phyloP scores from a whole-genome alignment of 2,113 vertebrate genomes.

The Corydoras maculifer region DNA sequence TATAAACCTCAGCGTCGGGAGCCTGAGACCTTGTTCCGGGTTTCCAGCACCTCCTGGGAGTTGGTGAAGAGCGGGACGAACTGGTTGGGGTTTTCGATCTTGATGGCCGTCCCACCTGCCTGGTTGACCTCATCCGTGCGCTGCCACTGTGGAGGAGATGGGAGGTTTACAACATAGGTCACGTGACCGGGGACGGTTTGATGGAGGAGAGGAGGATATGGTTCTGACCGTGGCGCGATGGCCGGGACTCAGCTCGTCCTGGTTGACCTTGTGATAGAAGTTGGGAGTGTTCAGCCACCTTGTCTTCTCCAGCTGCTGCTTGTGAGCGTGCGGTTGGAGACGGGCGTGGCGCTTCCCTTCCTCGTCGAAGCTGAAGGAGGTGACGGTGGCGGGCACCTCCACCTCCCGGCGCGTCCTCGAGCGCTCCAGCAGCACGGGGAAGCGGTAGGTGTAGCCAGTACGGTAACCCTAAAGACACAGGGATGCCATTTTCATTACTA shows the following conservation, averaged over 20 bases:
- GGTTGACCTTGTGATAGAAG: conserved; percentile 84
- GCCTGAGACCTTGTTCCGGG: conserved; percentile 83
- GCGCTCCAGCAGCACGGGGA: conserved; percentile 87
- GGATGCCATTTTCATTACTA: too few species aligned
- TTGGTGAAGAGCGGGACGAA: conserved; percentile 97
- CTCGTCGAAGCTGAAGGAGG: conserved; percentile 83
- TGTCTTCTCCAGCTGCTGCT: conserved; percentile 93
- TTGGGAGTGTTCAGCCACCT: conserved; percentile 98
- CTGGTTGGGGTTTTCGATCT: conserved; percentile 93
- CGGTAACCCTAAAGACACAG: conserved; percentile 77
- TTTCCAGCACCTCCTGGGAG: conserved; percentile 92
- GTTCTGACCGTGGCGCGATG: conserved; percentile 78
- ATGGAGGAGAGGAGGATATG: too few species aligned
- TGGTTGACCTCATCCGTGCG: conserved; percentile 82
- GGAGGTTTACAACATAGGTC: background rate
- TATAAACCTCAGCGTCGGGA: too few species aligned
- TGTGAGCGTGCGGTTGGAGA: conserved; percentile 79
- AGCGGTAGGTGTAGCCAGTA: conserved; percentile 89
- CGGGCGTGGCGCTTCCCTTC: conserved; percentile 56
- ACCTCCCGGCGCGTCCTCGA: conserved; percentile 85
- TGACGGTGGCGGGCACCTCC: conserved; percentile 86
- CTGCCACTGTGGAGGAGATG: conserved; percentile 76
- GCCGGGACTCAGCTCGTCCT: conserved; percentile 72
- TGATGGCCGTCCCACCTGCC: conserved; percentile 82
- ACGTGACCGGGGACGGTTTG: too few species aligned